Percentiles rank a stretch among this genome's conserved stretches.
phyloP scores from a whole-genome alignment of 1,140 invertebrate species.

The Rhagoletis zephyria region DNA sequence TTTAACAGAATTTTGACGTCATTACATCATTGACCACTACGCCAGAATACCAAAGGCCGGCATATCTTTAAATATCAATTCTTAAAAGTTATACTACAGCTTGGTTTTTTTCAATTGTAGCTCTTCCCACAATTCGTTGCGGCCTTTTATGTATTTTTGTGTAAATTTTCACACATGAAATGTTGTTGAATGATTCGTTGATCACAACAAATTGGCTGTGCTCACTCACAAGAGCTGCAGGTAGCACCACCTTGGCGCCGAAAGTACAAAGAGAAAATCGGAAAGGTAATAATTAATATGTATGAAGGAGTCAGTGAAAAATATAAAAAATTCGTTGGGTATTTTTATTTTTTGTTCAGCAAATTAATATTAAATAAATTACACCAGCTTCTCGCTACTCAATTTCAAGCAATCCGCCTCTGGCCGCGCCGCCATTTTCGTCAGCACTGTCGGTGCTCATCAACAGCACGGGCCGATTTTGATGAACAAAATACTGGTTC shows the following conservation, averaged over 20 bases:
- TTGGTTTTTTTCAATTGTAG: not conserved
- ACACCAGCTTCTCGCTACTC: conserved; percentile 35
- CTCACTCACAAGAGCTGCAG: conserved; percentile 9
- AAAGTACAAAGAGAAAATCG: conserved; percentile 22
- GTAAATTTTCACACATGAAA: not conserved
- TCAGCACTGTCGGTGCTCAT: not conserved
- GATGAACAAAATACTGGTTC: not conserved
- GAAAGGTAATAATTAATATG: not conserved
- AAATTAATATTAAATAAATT: conserved; percentile 42
- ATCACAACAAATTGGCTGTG: not conserved
- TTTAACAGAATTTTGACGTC: too few relatives aligned
- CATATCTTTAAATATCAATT: too few relatives aligned
- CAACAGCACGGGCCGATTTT: not conserved
- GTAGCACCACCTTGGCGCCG: conserved; percentile 25
- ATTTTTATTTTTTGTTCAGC: not conserved
- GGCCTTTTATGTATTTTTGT: not conserved
- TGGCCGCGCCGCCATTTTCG: not conserved
- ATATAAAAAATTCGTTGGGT: too few relatives aligned
- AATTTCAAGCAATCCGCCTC: conserved; percentile 26
- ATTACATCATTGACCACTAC: too few relatives aligned
- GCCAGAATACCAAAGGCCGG: too few relatives aligned
- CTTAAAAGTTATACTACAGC: too few relatives aligned
- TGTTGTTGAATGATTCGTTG: not conserved
- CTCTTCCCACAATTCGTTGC: not conserved
- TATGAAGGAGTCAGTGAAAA: not conserved